A percentile compares a stretch with the other conserved stretches of the same genome.
Evolutionary conservation across 1,140 invertebrate genomes (phyloP).

Genomic region (Brachystomella parvula): DNA sequence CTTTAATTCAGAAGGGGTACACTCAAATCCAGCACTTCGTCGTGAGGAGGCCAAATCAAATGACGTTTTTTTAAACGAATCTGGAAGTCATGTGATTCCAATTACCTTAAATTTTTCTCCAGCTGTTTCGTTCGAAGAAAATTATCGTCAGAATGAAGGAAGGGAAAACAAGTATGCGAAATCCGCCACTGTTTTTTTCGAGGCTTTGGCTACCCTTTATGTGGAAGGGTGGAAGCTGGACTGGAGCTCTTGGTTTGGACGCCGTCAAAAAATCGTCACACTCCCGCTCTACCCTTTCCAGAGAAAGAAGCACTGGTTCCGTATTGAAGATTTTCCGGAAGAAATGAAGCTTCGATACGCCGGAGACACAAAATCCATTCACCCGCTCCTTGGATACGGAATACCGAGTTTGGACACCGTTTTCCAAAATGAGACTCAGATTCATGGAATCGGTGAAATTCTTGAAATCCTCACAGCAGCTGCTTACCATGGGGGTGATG

Average conservation of each 20-base stretch:
- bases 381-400: not conserved
- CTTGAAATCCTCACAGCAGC: not conserved
- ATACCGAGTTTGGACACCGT: not conserved
- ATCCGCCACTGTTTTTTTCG: not conserved
- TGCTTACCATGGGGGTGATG: not conserved
- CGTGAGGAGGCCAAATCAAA: not conserved
- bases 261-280: not conserved
- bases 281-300: slow-evolving; percentile 20
- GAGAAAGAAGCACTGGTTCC: slow-evolving; percentile 15
- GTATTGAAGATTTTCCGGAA: not conserved
- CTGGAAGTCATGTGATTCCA: not conserved
- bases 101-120: not conserved
- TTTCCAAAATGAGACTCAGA: slow-evolving; percentile 2
- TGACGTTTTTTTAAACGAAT: not conserved
- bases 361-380: not conserved
- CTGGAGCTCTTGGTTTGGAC: not conserved
- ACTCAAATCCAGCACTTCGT: not conserved
- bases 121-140: not conserved
- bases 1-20: not conserved
- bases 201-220: not conserved
- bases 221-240: slow-evolving; percentile 1
- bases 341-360: not conserved
- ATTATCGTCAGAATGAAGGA: not conserved
- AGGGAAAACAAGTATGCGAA: not conserved
- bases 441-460: not conserved